Base-by-base conservation (phyloP, 2,113 vertebrate genomes). In the Coturnix japonica region DNA sequence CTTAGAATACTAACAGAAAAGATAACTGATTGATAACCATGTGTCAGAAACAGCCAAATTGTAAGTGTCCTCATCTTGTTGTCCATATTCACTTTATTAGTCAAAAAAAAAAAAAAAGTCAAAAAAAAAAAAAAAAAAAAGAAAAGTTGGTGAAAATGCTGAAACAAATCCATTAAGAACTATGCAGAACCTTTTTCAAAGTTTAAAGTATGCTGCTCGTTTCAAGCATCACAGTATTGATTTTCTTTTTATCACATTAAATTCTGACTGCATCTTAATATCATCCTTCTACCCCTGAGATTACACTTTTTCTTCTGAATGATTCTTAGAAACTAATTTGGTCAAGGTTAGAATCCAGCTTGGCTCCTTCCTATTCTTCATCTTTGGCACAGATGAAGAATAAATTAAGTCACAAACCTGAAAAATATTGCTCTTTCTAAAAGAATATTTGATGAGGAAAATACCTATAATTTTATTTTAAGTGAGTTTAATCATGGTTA, bases 401-500 rank as follows among this genome's bases (percentile, higher is more conserved):
- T 78, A 90, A 93, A 85, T 81, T 64, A 85, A 70, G 25, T 35
- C 22, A 95, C 66, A 81, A 91, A 93, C 6, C 30, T 77, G 23
- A 35, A 76, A 93, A 91, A 18, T 64, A 9, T 12, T 81, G 74
- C 20, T 66, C 26, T 92, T 72, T 78, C 53, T 83, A 56, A 79
- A 87, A 81, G 69, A 83, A 47, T 6, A 31, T 85, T 83, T 93
- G 61, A 93, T 71, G 88, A 71, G 37, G 17, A 86, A 79, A 56
- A 54, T 16, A 30, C 3, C 53, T 0, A 57, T 95, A 82, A 91
- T 87, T 93, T 89, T 69, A 61, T 86, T 94, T 91, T 94, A 90
- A 87, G 67, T 81, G n/a, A 81, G 69, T 87, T 94, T 95, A 95
- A 96, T 95, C 61, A 66, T 22, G 2, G 69, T 87, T 95, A 96